A percentile compares a stretch with the other conserved stretches of the same genome.
phyloP scores from a whole-genome alignment of 2,113 vertebrate species.

The Rhombomys opimus region DNA sequence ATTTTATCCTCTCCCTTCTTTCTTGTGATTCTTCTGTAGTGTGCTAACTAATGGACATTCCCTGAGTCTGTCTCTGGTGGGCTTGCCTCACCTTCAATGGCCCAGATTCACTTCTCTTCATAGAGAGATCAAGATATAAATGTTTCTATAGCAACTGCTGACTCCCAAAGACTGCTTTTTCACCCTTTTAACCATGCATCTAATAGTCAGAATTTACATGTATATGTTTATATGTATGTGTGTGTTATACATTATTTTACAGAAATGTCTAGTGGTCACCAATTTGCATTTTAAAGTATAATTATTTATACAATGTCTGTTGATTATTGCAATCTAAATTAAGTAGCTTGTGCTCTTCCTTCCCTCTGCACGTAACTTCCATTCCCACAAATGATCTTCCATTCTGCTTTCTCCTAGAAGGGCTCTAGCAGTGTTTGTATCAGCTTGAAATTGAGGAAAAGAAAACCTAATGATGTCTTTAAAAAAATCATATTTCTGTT shows the following conservation, averaged over 20 bases:
- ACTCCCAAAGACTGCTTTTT: constrained; percentile 38
- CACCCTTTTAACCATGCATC: neutral
- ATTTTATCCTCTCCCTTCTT: neutral
- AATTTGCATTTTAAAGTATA: constrained; percentile 7
- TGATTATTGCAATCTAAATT: constrained; percentile 5
- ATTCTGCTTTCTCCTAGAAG: neutral
- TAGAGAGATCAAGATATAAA: constrained; percentile 63
- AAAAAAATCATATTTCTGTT: constrained; percentile 44
- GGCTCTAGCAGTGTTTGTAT: neutral
- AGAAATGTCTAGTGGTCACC: neutral
- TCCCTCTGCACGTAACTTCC: neutral
- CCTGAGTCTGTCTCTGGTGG: neutral
- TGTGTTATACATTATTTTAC: constrained; percentile 31
- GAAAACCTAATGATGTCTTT: constrained; percentile 7
- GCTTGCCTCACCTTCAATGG: constrained; percentile 62
- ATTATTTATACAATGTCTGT: constrained; percentile 2
- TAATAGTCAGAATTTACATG: neutral
- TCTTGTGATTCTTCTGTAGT: neutral
- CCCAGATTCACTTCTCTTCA: constrained; percentile 41
- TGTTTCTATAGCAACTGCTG: constrained; percentile 70
- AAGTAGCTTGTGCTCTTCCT: neutral
- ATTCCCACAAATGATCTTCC: neutral
- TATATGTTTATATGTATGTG: neutral
- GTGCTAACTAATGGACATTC: constrained; percentile 64
- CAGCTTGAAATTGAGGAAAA: constrained; percentile 12